phyloP scores from a whole-genome alignment of 2,888 invertebrate species.

The Tortricodes alternella region DNA sequence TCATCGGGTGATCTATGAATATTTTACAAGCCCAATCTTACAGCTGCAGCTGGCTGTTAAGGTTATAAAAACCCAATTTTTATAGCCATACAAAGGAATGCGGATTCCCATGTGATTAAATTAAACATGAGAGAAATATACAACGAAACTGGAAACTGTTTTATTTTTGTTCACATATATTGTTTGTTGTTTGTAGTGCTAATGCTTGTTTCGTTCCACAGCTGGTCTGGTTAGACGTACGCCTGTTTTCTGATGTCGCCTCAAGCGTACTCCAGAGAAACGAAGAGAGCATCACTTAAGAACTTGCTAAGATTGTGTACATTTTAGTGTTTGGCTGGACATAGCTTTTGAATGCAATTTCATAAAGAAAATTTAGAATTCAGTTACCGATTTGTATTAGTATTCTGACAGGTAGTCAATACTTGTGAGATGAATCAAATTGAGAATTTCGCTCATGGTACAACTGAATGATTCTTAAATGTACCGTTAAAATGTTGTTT shows the following conservation, averaged over 20 bases:
- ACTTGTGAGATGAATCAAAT: constrained; percentile 1
- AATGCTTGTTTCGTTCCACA: constrained; percentile 26
- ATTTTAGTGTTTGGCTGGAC: constrained; percentile 17
- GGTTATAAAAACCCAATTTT: constrained; percentile 39
- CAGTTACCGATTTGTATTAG: constrained; percentile 3
- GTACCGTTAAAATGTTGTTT: constrained; percentile 15
- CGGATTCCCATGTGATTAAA: constrained; percentile 38
- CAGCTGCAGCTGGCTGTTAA: constrained; percentile 19
- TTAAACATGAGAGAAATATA: constrained; percentile 2
- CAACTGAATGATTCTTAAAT: not conserved
- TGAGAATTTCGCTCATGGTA: not conserved
- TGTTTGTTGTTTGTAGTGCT: not conserved
- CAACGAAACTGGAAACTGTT: not conserved
- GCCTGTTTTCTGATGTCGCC: constrained; percentile 34
- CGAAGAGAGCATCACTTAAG: constrained; percentile 21
- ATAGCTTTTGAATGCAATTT: constrained; percentile 9
- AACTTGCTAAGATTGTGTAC: constrained; percentile 29
- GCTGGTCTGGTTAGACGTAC: constrained; percentile 35
- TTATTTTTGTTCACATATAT: not conserved
- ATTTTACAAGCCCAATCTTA: constrained; percentile 31
- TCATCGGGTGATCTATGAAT: constrained; percentile 39
- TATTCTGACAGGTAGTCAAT: not conserved
- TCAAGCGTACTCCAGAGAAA: constrained; percentile 31
- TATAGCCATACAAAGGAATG: constrained; percentile 40
- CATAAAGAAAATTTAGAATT: constrained; percentile 3